phyloP scores from a whole-genome alignment of 2,888 invertebrate species.

The Chrysopilus asiliformis region DNA sequence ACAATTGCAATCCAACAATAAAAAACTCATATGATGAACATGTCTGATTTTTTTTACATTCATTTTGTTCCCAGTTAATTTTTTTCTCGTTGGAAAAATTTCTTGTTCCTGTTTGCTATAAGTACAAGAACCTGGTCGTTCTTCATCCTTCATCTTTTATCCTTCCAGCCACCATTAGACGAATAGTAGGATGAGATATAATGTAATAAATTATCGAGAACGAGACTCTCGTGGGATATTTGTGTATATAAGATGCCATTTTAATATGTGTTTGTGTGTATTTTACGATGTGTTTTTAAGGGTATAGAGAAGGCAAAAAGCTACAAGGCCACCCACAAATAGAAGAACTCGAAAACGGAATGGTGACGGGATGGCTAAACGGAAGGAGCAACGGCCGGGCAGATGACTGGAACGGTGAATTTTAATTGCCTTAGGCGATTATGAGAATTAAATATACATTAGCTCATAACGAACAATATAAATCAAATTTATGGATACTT shows the following conservation, averaged over 20 bases:
- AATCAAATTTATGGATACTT: constrained; percentile 16
- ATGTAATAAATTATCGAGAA: constrained; percentile 13
- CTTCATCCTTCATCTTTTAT: too few species aligned
- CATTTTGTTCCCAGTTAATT: too few species aligned
- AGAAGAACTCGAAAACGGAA: background rate
- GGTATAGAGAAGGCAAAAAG: constrained; percentile 1
- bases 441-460: constrained; percentile 16
- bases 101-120: too few species aligned
- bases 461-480: constrained; percentile 14
- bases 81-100: too few species aligned
- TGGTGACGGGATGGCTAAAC: background rate
- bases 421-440: constrained; percentile 15
- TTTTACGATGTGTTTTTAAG: constrained; percentile 4
- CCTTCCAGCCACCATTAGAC: too few species aligned
- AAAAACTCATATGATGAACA: too few species aligned
- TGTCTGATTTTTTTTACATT: too few species aligned
- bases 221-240: constrained; percentile 1
- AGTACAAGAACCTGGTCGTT: too few species aligned
- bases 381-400: constrained; percentile 1
- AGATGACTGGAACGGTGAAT: constrained; percentile 12
- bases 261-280: constrained; percentile 2
- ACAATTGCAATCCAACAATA: too few species aligned
- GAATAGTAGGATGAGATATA: constrained; percentile 9
- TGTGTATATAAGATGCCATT: background rate
- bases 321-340: too few species aligned